phyloP scores from a whole-genome alignment of 2,888 invertebrate genomes.

The Entomobrya proxima region DNA sequence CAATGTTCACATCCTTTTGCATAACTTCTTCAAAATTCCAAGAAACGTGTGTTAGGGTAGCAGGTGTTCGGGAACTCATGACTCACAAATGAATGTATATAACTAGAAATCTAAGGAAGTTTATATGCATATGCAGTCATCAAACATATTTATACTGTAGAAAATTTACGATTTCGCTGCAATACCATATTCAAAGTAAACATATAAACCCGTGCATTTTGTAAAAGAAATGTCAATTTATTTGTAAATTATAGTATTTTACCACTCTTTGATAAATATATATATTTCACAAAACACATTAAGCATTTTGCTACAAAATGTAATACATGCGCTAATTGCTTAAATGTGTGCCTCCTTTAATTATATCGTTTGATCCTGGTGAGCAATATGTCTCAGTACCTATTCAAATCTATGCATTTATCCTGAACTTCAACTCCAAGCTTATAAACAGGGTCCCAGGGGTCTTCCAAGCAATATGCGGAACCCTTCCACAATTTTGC shows the following conservation, averaged over 20 bases:
- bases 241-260: too few relatives aligned
- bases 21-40: slow-evolving; percentile 10
- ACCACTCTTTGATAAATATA: too few relatives aligned
- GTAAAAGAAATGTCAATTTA: too few relatives aligned
- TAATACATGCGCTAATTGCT: too few relatives aligned
- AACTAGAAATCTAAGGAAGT: not conserved
- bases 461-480: slow-evolving; percentile 62
- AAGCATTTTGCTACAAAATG: too few relatives aligned
- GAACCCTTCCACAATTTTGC: slow-evolving; percentile 54
- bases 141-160: too few relatives aligned
- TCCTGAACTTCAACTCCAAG: slow-evolving; percentile 32
- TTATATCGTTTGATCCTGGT: not conserved
- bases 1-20: not conserved
- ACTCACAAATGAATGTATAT: not conserved
- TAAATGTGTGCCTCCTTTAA: too few relatives aligned
- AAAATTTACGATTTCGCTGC: too few relatives aligned
- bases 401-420: slow-evolving; percentile 56
- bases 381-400: not conserved
- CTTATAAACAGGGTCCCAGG: slow-evolving; percentile 63
- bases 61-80: slow-evolving; percentile 41
- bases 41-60: not conserved
- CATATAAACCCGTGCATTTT: too few relatives aligned
- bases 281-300: too few relatives aligned
- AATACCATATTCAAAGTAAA: too few relatives aligned
- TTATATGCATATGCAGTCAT: too few relatives aligned